A percentile compares a stretch with the other conserved stretches of the same genome.
Evolutionary conservation across 2,797 vertebrate species (phyloP).

Genomic region (Acanthurus lineatus): DNA sequence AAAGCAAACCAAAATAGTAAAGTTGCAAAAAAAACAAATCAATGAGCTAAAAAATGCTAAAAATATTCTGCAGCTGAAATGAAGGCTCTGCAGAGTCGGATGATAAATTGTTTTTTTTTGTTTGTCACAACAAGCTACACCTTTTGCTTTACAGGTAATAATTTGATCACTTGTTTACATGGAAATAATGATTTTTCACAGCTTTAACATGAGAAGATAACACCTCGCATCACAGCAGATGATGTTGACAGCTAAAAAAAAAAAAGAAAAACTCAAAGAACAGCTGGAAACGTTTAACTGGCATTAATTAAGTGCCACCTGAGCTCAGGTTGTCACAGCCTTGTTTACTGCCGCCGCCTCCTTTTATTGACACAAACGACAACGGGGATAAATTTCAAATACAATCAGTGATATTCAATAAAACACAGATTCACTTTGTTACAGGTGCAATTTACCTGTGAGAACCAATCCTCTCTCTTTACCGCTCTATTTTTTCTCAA

Average conservation of each 20-base stretch:
- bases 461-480: slow-evolving; percentile 35
- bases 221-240: not conserved
- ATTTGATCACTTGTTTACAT: not conserved
- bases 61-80: not conserved
- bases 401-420: slow-evolving; percentile 16
- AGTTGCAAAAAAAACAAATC: not conserved
- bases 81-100: not conserved
- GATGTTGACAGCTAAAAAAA: not conserved
- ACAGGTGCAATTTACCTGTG: slow-evolving; percentile 2
- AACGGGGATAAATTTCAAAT: not conserved
- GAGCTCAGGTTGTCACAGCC: not conserved
- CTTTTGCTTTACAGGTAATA: not conserved
- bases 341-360: slow-evolving; percentile 7
- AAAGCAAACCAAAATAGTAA: not conserved
- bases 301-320: not conserved
- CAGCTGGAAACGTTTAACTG: not conserved
- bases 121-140: not conserved
- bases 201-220: not conserved
- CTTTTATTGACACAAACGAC: slow-evolving; percentile 17
- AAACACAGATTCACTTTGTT: slow-evolving; percentile 15
- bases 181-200: not conserved
- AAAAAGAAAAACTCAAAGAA: not conserved
- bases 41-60: not conserved
- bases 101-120: not conserved
- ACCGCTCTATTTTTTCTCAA: slow-evolving; percentile 23